Base-by-base conservation (phyloP, 2,113 vertebrate genomes). In the Hiodon tergisus region DNA sequence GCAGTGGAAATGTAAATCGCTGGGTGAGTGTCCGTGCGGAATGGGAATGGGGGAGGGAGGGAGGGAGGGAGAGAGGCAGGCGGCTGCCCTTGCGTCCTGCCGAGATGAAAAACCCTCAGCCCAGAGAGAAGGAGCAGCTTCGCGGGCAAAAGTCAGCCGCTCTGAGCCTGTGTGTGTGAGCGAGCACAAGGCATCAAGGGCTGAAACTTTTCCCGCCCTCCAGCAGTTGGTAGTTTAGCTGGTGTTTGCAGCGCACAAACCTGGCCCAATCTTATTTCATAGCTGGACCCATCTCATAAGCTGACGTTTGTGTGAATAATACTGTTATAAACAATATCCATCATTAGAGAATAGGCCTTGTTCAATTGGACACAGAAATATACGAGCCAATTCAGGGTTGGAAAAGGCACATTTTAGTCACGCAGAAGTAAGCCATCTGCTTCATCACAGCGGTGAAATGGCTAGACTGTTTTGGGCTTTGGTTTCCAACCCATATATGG, bases 61-160 rank as follows among this genome's bases (percentile, higher is more conserved):
- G 9, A 7, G 17, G 55, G 79, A 79, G 78, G 81, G 80, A 77
- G 84, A 84, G 79, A 79, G 78, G 80, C 31, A 31, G 84, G 86
- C 84, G 86, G 81, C 85, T 88, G 87, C 85, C 87, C 90, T 89
- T 81, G 81, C 84, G 87, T 86, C 86, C 87, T 83, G 78, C 84
- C 46, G 82, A 88, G 87, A 90, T 87, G 84, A 89, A 89, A 91
- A 88, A 80, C 85, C 82, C 81, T 85, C 83, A 84, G 86, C 87
- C 84, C 72, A 77, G 77, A 88, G 87, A 90, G 77, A 75, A 85
- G 79, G 67, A 85, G 83, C 83, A 78, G 82, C 84, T 84, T 80
- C 76, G 62, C 85, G 88, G 88, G 86, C 86, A 89, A 77, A 88
- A 89, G 91, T 91, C 89, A 90, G 87, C 78, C 85, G 86, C 87